Conservation (phyloP, 2,888 invertebrate species). For the Drosophila mimica region DNA sequence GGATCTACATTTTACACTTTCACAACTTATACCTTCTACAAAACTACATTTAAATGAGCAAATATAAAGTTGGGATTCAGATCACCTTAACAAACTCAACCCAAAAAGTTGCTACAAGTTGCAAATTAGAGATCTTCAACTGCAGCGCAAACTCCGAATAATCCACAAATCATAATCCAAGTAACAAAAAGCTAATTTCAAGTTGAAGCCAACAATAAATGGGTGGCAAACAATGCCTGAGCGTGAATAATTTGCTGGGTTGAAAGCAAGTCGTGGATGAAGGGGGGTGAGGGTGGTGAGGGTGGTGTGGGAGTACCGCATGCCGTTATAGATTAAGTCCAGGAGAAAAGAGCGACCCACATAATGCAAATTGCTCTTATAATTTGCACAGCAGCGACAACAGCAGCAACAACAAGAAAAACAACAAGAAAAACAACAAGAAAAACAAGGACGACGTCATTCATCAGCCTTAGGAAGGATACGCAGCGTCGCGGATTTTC, state of each 20-base stretch:
- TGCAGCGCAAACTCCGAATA: neutral
- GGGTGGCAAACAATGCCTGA: conserved; percentile 28
- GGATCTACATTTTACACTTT: neutral
- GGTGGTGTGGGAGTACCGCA: conserved; percentile 1
- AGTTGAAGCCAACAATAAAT: conserved; percentile 20
- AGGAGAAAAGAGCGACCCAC: conserved; percentile 61
- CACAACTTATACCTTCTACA: neutral
- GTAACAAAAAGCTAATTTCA: conserved; percentile 36
- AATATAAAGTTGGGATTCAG: neutral
- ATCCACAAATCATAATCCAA: conserved; percentile 32
- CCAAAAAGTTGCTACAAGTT: neutral
- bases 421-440: conserved; percentile 15
- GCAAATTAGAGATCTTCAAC: neutral
- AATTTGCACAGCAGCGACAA: conserved; percentile 77
- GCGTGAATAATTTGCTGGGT: conserved; percentile 38
- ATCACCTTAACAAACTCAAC: neutral
- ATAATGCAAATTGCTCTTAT: conserved; percentile 83
- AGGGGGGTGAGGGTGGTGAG: no score
- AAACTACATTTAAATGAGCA: neutral
- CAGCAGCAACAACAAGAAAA: conserved; percentile 16
- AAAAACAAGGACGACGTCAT: conserved; percentile 50
- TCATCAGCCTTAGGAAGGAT: conserved; percentile 68
- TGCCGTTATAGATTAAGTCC: conserved; percentile 33
- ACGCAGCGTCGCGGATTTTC: conserved; percentile 39
- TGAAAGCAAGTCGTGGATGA: neutral